Base-by-base conservation (phyloP, 92 coral and sea anemone genomes). In the Porites lobata region DNA sequence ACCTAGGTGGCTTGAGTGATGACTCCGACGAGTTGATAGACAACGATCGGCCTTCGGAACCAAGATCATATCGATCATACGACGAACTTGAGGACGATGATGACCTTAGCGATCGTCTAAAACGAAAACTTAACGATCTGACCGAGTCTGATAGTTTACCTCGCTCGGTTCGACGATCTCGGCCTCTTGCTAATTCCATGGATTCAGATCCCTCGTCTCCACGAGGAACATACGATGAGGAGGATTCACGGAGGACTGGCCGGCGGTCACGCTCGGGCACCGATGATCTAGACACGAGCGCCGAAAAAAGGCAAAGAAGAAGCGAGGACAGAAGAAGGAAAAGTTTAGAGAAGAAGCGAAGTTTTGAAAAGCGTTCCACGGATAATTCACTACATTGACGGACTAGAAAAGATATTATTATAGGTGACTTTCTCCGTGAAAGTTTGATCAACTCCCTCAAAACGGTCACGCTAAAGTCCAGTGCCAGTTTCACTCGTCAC, bases 21-120 rank as follows among this genome's bases (percentile, higher is more conserved):
- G 92, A 91, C 82, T 85, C 92, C 65, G 95, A 91, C 77, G 72
- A 69, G 19, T 86, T 87, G 50, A 38, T 82, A 32, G 90, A 86
- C 20, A 93, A 87, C 76, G 92, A 79, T 11, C 89, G 93, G 32
- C 96, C 94, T 1, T 97, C 99, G 50, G 98, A 97, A 75, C 96
- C 99, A 58, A 91, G 98, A 72, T 97, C 99, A n/a, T 97, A 97
- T 72, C 96, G 96, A 76, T 97, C 99, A 20, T 84, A 90, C 73
- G 99, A 97, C 63, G 98, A 95, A 78, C 84, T 97, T 43, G 98
- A 95, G 75, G 98, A 89, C 22, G 94, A 87, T 11, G 94, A 93
- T 68, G 94, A 91, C 72, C 69, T 91, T 50, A 79, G 85, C 21
- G 94, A 91, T 70, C 78, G 94, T 18, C 86, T 91, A 22, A 79